Conservation (phyloP, 2,113 vertebrate genomes). For the Lanius ludovicianus region DNA sequence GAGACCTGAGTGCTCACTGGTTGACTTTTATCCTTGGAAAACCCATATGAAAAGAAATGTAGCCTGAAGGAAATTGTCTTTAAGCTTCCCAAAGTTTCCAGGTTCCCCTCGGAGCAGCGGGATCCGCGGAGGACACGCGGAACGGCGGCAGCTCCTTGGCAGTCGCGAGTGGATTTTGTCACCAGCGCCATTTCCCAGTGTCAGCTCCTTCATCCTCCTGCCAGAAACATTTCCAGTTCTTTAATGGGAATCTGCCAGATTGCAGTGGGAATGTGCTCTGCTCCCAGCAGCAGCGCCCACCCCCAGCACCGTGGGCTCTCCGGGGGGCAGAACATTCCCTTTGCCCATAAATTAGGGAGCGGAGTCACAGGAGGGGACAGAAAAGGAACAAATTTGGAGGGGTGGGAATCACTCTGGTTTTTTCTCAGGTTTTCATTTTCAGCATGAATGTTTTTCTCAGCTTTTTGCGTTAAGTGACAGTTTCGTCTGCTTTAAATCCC, state of each 20-base stretch:
- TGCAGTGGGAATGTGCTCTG: neutral
- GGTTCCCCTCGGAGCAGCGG: neutral
- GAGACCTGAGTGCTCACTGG: neutral
- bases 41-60: fast-evolving
- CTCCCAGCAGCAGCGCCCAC: neutral
- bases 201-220: neutral
- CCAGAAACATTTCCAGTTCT: neutral
- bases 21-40: neutral
- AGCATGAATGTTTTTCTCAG: neutral
- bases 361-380: fast-evolving
- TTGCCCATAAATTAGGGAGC: neutral
- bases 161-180: neutral
- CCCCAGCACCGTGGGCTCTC: fast-evolving
- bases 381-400: neutral
- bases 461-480: neutral
- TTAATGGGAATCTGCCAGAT: neutral
- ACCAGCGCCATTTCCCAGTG: neutral
- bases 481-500: neutral
- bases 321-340: fast-evolving
- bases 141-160: neutral
- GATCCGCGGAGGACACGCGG: neutral
- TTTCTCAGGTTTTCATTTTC: neutral
- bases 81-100: neutral
- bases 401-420: fast-evolving
- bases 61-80: neutral